Evolutionary conservation across 2,888 invertebrate species (phyloP), one percentile per base, ranked within the genome.

Genomic region (Lasius fuliginosus): DNA sequence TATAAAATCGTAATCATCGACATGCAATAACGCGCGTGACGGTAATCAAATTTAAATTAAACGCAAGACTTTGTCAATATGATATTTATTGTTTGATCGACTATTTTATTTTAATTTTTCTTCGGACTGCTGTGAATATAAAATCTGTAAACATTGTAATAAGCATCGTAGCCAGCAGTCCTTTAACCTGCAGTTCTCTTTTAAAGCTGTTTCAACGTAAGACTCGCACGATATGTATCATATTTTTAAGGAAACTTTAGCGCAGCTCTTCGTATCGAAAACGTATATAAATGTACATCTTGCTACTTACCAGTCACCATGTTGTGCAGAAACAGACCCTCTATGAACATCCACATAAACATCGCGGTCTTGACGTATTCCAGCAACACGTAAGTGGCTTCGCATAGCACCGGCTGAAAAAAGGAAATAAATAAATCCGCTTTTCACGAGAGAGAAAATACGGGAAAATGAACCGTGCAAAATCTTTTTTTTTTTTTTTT

Each of bases 271-370:
- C n/a, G n/a, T 4, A 8, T n/a, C 15, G 27, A 33, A 46, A 8
- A 46, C 9, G 12, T 68, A 67, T 15, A 4, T 30, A 23, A 58
- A 30, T 42, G 11, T 33, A 0, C 18, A 15, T 18, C 0, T 6
- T 9, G 0, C 0, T 30, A 84, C 88, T 76, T 81, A 96, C 96
- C 95, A 23, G 98, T 97, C 58, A 98, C 97, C 94, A 98, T 97
- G 87, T 97, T 97, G 94, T 99, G 98, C 36, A 99, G 95, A 93
- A 98, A 98, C 18, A 98, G 95, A 0, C 99, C 99, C 94, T 99
- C 99, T 76, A 99, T 97, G 92, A 99, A 98, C 98, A 99, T 99
- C 99, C 99, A 99, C 96, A 98, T 97, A 93, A 99, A 99, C 97
- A 98, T 98, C 0, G 98, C 97, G 0, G 98, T 98, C 87, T 98